Base-by-base conservation (phyloP, 2,797 vertebrate genomes). In the Hoplostethus mediterraneus region DNA sequence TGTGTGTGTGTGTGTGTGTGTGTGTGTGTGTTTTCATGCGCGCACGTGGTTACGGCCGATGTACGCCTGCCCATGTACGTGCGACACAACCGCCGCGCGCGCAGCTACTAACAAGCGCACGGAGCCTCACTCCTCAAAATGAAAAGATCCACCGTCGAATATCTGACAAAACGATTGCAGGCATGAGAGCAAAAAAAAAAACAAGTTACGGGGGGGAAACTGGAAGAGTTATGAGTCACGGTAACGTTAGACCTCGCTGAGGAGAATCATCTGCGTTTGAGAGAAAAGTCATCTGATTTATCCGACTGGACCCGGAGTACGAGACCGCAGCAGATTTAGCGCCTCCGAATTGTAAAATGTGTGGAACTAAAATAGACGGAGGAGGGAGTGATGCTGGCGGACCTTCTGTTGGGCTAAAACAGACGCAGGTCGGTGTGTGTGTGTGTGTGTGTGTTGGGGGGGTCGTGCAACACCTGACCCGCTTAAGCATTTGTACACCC, bases 81-180 rank as follows among this genome's bases (percentile, higher is more conserved):
- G n/a, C 14, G 57, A 4, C 48, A 64, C 31, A 53, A 1, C 31
- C 17, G 53, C n/a, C 16, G 38, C 31, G 47, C 10, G 13, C 55
- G 33, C 71, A 72, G 58, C 58, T 38, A 45, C 0, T 16, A 52
- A 51, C n/a, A 49, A 49, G 16, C 2, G 2, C 14, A n/a, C 17
- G 47, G 14, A 49, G 47, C 10, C 9, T 8, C 10, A 40, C 10
- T 9, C 10, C 58, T 14, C 47, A 11, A 71, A 53, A 75, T 67
- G 38, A 81, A 77, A 59, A 48, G 68, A 65, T 36, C 56, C 54
- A 38, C 12, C 0, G 14, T 40, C n/a, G n/a, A n/a, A n/a, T n/a
- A n/a, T 80, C 62, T 69, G 51, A 81, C 76, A 75, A 74, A 80
- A 79, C 63, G 59, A 81, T 67, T 64, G 61, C 17, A 57, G 49